These are phyloP conservation scores for Cephus sareptanus DNA, from an alignment of 2,888 invertebrate species.

Conservation along the genomic window DNA sequence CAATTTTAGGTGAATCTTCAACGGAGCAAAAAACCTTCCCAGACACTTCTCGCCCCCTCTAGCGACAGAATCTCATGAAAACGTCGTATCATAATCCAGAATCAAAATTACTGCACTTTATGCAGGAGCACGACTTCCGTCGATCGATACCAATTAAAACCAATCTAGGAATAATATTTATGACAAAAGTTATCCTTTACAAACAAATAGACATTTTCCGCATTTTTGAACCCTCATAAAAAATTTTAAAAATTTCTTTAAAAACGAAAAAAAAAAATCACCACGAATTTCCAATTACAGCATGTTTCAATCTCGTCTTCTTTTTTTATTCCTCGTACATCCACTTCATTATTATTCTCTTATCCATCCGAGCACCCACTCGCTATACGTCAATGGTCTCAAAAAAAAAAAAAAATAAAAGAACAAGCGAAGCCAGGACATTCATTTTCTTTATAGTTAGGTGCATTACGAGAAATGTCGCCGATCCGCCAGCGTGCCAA, in stretches of 20 bases:
- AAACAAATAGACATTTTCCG: not conserved
- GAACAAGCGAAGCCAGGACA: slow-evolving; percentile 24
- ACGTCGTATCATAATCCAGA: not conserved
- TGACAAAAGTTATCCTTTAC: not conserved
- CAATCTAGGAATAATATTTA: not conserved
- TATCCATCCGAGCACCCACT: not conserved
- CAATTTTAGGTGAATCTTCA: slow-evolving; percentile 42
- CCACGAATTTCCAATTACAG: not conserved
- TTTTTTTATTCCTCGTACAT: not conserved
- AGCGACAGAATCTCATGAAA: not conserved
- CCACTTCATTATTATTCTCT: not conserved
- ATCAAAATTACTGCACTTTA: not conserved
- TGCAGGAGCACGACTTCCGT: not conserved
- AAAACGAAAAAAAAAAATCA: not conserved
- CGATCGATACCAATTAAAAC: not conserved
- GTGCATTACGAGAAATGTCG: slow-evolving; percentile 31
- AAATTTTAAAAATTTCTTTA: too few species aligned
- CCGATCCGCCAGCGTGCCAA: slow-evolving; percentile 34
- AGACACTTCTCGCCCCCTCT: not conserved
- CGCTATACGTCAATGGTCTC: slow-evolving; percentile 14
- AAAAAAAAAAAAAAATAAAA: slow-evolving; percentile 13
- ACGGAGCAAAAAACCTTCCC: slow-evolving; percentile 34
- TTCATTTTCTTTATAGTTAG: slow-evolving; percentile 47
- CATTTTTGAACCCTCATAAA: not conserved
- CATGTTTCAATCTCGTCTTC: too few species aligned